Percentiles rank a stretch among this genome's conserved stretches.
Conservation (phyloP, 2,797 vertebrate species). For the Gallirallus australis region DNA sequence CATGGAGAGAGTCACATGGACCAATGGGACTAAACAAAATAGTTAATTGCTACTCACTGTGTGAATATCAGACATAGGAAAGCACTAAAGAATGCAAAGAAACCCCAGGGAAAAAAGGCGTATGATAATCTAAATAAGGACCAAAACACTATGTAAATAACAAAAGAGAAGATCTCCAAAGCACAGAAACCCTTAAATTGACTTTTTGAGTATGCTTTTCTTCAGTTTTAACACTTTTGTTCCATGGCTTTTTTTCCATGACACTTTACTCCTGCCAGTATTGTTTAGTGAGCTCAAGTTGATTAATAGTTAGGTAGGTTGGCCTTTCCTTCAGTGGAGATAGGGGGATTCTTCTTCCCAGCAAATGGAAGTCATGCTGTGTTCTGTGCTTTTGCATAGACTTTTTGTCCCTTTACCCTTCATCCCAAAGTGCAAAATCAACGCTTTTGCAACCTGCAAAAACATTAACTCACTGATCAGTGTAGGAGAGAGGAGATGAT, state of each 20-base stretch:
- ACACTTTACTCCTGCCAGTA: neutral
- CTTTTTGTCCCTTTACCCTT: neutral
- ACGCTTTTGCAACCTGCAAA: neutral
- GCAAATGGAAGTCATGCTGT: neutral
- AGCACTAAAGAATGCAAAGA: neutral
- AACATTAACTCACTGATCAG: neutral
- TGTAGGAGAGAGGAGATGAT: neutral
- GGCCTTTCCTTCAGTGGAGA: neutral
- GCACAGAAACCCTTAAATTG: neutral
- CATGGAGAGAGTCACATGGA: neutral
- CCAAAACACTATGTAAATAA: neutral
- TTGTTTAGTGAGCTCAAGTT: neutral
- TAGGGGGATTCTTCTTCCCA: neutral
- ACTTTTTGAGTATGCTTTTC: rapidly evolving
- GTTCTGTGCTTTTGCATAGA: neutral
- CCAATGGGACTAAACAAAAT: neutral
- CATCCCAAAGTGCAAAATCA: neutral
- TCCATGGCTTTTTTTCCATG: neutral
- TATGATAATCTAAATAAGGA: neutral
- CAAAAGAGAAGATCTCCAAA: neutral
- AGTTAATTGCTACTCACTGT: neutral
- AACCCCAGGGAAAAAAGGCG: neutral
- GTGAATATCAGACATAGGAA: neutral
- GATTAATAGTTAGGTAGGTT: neutral
- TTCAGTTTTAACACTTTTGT: neutral